phyloP scores from a whole-genome alignment of 2,797 vertebrate species.

The Clarias fuscus region DNA sequence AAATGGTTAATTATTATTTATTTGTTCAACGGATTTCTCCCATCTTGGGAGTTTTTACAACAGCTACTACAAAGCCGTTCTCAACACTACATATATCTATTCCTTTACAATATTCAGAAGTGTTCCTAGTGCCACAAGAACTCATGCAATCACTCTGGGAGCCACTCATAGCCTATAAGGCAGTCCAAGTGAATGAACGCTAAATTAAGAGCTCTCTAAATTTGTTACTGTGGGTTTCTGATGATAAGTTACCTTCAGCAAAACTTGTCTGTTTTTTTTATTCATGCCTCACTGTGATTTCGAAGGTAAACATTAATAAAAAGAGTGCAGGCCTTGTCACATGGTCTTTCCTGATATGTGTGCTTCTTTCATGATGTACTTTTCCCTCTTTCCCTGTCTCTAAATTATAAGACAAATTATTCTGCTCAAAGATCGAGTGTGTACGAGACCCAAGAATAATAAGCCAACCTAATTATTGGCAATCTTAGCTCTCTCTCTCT shows the following conservation, averaged over 20 bases:
- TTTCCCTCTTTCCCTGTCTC: constrained; percentile 27
- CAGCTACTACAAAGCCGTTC: constrained; percentile 39
- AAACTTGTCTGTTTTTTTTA: constrained; percentile 59
- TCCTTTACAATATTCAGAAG: constrained; percentile 53
- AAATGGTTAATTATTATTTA: background rate
- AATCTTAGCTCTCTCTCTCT: constrained; percentile 68
- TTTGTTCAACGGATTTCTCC: background rate
- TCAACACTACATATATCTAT: constrained; percentile 47
- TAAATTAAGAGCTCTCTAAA: constrained; percentile 66
- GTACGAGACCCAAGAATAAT: constrained; percentile 73
- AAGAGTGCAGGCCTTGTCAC: constrained; percentile 57
- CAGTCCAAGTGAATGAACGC: constrained; percentile 56
- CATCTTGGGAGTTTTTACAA: background rate
- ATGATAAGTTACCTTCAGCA: constrained; percentile 55
- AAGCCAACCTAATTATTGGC: constrained; percentile 72
- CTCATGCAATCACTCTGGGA: constrained; percentile 63
- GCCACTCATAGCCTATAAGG: constrained; percentile 54
- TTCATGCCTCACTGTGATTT: constrained; percentile 53
- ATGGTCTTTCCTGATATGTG: constrained; percentile 47
- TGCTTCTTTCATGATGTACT: constrained; percentile 15
- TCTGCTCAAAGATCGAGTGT: constrained; percentile 68
- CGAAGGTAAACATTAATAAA: constrained; percentile 60
- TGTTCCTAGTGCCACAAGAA: constrained; percentile 48
- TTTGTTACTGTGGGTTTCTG: constrained; percentile 56
- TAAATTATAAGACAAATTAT: constrained; percentile 74